phyloP scores from a whole-genome alignment of 2,113 vertebrate species.

The Epinephelus fuscoguttatus region DNA sequence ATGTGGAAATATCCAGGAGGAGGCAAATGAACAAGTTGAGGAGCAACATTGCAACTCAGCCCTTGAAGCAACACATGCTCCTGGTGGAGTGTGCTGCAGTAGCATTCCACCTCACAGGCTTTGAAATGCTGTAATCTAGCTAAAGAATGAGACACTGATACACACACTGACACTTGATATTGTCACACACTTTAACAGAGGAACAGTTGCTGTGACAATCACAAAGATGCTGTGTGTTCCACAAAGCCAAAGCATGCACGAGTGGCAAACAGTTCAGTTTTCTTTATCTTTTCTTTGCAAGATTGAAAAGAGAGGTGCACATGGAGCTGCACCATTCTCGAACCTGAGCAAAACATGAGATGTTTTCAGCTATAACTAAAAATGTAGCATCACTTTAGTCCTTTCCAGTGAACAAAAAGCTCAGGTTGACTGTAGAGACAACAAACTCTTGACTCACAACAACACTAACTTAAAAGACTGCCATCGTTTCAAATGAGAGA shows the following conservation, averaged over 20 bases:
- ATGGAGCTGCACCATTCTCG: background rate
- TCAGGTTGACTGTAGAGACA: background rate
- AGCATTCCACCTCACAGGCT: background rate
- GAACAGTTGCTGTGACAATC: background rate
- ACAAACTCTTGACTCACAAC: background rate
- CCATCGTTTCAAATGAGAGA: background rate
- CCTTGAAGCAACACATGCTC: background rate
- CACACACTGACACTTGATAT: background rate
- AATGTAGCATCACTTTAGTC: constrained; percentile 1
- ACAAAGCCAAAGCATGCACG: background rate
- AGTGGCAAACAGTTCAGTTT: background rate
- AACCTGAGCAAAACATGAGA: background rate
- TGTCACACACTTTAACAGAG: background rate
- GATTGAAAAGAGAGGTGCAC: background rate
- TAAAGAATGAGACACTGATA: background rate
- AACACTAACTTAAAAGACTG: background rate
- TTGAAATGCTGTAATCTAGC: background rate
- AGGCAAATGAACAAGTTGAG: background rate
- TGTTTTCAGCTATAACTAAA: background rate
- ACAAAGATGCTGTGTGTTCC: background rate
- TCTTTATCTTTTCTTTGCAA: no score
- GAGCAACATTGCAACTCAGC: background rate
- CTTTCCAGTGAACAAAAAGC: constrained; percentile 2
- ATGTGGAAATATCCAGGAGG: background rate
- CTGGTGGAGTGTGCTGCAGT: background rate